phyloP scores from a whole-genome alignment of 1,140 invertebrate genomes.

The Drosophila simulans region DNA sequence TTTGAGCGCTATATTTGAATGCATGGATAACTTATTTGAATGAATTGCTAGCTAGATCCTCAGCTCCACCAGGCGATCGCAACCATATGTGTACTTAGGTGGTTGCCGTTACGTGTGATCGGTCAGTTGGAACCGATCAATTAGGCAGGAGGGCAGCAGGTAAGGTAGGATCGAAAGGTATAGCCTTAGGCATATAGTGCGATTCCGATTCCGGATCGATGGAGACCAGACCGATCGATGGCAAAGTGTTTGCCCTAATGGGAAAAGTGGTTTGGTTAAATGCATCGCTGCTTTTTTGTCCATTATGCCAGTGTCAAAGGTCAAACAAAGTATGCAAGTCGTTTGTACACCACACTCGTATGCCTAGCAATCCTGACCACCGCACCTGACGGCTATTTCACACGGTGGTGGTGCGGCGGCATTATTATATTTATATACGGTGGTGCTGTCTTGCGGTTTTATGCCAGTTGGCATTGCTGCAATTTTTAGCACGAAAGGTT shows the following conservation, averaged over 20 bases:
- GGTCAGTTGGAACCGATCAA: conserved; percentile 80
- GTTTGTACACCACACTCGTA: neutral
- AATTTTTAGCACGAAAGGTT: conserved; percentile 67
- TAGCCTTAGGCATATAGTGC: conserved; percentile 34
- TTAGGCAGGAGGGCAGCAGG: conserved; percentile 39
- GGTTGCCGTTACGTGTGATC: conserved; percentile 69
- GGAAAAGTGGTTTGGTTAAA: conserved; percentile 76
- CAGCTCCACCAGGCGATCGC: conserved; percentile 1
- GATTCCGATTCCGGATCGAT: conserved; percentile 47
- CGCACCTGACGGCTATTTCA: conserved; percentile 68
- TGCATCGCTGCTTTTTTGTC: conserved; percentile 39
- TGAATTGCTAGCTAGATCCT: neutral
- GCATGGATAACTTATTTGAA: no score
- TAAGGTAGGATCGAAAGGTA: conserved; percentile 1
- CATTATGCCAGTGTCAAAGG: conserved; percentile 16
- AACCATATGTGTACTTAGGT: conserved; percentile 33
- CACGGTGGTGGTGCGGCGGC: conserved; percentile 34
- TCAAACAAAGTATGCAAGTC: conserved; percentile 29
- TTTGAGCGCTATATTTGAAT: neutral
- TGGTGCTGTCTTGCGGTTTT: conserved; percentile 48
- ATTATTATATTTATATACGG: conserved; percentile 7
- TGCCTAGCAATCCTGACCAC: conserved; percentile 31
- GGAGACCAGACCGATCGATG: conserved; percentile 17
- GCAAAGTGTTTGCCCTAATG: conserved; percentile 70
- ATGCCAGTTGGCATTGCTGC: conserved; percentile 66